Evolutionary conservation across 2,888 invertebrate species (phyloP).

Genomic region (Petrolisthes cinctipes): DNA sequence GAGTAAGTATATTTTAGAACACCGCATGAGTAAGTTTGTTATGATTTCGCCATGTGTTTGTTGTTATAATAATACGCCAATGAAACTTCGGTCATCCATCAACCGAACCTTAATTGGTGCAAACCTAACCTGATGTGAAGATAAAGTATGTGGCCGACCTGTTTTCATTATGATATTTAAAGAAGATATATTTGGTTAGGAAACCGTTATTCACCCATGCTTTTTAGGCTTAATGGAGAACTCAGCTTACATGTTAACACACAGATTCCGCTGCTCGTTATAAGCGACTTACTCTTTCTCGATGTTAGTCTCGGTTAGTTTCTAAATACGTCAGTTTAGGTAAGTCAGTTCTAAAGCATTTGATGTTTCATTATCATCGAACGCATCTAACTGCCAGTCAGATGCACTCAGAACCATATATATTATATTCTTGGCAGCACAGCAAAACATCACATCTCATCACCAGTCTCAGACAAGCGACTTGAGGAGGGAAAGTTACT

Average conservation of each 20-base stretch:
- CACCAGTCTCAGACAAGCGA: neutral
- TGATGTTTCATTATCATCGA: neutral
- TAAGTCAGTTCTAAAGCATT: neutral
- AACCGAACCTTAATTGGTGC: neutral
- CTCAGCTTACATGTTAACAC: neutral
- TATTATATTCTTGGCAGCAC: neutral
- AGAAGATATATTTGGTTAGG: no score
- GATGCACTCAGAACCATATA: neutral
- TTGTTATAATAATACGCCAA: no score
- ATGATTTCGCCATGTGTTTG: no score
- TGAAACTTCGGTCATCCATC: neutral
- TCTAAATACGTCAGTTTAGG: neutral
- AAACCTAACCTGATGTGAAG: neutral
- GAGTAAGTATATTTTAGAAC: neutral
- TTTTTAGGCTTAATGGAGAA: neutral
- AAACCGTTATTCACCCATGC: neutral
- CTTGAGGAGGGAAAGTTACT: no score
- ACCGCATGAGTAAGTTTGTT: neutral
- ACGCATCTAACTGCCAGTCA: neutral
- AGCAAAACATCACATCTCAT: neutral
- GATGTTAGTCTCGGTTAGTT: conserved; percentile 3
- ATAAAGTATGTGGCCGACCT: no score
- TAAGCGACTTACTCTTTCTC: neutral
- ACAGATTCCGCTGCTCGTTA: neutral
- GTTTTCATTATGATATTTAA: no score